phyloP scores from a whole-genome alignment of 2,113 vertebrate genomes.

The Craseonycteris thonglongyai region DNA sequence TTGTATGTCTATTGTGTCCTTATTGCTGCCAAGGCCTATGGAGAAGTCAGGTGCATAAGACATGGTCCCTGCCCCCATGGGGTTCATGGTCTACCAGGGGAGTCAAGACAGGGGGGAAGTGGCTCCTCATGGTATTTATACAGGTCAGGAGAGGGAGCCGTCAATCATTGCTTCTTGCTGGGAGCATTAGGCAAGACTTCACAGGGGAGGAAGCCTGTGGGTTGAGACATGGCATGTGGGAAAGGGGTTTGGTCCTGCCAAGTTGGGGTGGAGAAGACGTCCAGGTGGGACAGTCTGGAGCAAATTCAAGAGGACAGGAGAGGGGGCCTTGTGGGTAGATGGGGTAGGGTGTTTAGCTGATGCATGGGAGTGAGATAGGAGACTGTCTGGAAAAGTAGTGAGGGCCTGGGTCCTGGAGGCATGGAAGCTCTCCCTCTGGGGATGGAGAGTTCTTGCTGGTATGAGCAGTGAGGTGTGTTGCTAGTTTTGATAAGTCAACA shows the following conservation, averaged over 20 bases:
- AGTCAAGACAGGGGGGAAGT: not conserved
- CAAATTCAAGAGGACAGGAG: not conserved
- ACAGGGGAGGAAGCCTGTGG: not conserved
- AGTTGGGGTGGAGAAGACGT: not conserved
- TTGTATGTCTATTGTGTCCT: not conserved
- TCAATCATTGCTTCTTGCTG: not conserved
- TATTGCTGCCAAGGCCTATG: not conserved
- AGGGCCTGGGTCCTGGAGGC: not conserved
- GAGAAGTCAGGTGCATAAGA: not conserved
- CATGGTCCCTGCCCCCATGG: not conserved
- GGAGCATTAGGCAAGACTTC: not conserved
- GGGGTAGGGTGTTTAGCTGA: not conserved
- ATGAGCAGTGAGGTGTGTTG: not conserved
- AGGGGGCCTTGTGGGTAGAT: not conserved
- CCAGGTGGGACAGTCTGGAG: not conserved
- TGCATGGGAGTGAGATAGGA: not conserved
- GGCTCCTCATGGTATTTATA: not conserved
- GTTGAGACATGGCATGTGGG: not conserved
- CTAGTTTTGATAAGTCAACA: not conserved
- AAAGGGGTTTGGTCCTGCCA: not conserved
- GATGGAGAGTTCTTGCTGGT: not conserved
- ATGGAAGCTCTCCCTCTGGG: not conserved
- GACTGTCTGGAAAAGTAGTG: not conserved
- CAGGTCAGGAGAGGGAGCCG: not conserved
- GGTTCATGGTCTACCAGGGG: not conserved